These are phyloP conservation scores for Pseudoips prasinana DNA, from an alignment of 2,888 invertebrate genomes.

Conservation along the genomic window DNA sequence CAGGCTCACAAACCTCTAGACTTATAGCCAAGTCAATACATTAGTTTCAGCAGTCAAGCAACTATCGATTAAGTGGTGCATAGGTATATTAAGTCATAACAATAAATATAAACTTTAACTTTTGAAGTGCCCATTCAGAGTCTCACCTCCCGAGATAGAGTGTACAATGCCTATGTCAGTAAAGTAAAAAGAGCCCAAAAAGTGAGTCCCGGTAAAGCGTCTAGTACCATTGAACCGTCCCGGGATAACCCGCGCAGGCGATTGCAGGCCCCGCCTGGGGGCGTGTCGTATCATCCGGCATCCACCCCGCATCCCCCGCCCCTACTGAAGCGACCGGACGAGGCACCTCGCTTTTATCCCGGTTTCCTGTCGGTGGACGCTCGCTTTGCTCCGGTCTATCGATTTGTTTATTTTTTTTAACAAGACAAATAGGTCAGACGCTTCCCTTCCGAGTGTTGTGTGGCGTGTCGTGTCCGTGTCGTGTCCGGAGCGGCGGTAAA, in stretches of 20 bases:
- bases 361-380: conserved; percentile 79
- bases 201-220: conserved; percentile 15
- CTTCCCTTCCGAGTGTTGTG: conserved; percentile 54
- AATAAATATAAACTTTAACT: conserved; percentile 5
- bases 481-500: conserved; percentile 34
- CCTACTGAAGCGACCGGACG: conserved; percentile 50
- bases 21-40: too few relatives aligned
- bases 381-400: conserved; percentile 71
- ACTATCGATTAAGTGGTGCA: too few relatives aligned
- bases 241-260: conserved; percentile 45
- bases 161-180: conserved; percentile 9
- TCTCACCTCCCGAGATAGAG: conserved; percentile 3
- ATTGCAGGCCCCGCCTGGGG: conserved; percentile 43
- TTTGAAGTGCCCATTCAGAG: too few relatives aligned
- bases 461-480: conserved; percentile 33
- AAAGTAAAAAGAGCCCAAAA: conserved; percentile 20
- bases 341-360: conserved; percentile 74
- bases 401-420: conserved; percentile 80
- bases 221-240: conserved; percentile 20
- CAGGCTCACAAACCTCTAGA: too few relatives aligned
- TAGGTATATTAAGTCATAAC: background rate
- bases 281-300: conserved; percentile 40
- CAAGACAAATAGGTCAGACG: conserved; percentile 62
- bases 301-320: conserved; percentile 33
- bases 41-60: too few relatives aligned